Percentiles rank a stretch among this genome's conserved stretches.
phyloP scores from a whole-genome alignment of 2,113 vertebrate genomes.

The Phalacrocorax aristotelis region DNA sequence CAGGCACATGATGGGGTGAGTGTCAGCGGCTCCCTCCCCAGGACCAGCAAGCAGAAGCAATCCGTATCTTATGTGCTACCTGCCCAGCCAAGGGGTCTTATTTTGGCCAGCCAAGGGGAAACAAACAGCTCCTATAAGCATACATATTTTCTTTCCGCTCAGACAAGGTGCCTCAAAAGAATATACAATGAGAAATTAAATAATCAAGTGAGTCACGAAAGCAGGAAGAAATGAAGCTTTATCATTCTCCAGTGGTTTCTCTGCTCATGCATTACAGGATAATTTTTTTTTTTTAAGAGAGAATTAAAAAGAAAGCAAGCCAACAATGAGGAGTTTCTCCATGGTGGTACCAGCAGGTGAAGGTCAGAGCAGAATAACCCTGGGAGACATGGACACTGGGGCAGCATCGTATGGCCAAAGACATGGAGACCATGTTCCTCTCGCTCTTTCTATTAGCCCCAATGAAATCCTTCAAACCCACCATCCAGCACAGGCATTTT shows the following conservation, averaged over 20 bases:
- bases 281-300: too few relatives aligned
- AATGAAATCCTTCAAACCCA: not conserved
- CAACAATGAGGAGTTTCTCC: constrained; percentile 9
- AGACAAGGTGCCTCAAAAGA: not conserved
- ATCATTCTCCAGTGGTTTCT: constrained; percentile 52
- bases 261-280: not conserved
- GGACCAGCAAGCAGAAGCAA: too few relatives aligned
- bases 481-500: not conserved
- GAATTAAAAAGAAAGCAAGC: not conserved
- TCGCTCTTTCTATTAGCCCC: rapidly evolving
- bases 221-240: constrained; percentile 66
- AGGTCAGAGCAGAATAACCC: not conserved
- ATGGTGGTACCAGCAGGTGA: not conserved
- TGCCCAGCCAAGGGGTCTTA: not conserved
- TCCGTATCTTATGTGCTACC: too few relatives aligned
- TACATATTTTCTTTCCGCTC: constrained; percentile 23
- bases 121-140: not conserved
- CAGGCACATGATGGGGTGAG: rapidly evolving
- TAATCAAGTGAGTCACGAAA: constrained; percentile 44
- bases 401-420: rapidly evolving
- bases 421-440: rapidly evolving
- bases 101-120: constrained; percentile 4
- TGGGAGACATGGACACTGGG: not conserved
- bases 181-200: constrained; percentile 45
- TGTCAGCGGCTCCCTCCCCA: too few relatives aligned